Evolutionary conservation across 1,140 invertebrate genomes (phyloP).

Genomic region (Hyles vespertilio): DNA sequence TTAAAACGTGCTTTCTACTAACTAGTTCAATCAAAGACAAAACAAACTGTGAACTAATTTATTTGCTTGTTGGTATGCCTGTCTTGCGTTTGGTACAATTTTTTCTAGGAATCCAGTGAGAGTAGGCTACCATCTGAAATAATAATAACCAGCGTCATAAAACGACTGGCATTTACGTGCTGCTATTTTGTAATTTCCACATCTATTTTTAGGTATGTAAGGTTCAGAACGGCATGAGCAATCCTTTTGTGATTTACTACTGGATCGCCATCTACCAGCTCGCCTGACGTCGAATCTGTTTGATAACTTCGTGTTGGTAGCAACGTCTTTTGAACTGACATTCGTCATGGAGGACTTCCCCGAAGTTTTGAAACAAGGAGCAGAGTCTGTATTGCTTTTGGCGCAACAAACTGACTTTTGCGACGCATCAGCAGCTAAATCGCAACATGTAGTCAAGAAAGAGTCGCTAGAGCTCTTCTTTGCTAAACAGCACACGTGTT

Average conservation of each 20-base stretch:
- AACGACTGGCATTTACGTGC: background rate
- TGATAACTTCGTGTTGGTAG: conserved; percentile 26
- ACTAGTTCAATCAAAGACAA: too few species aligned
- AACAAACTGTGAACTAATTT: too few species aligned
- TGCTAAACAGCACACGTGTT: background rate
- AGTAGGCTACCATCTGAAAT: conserved; percentile 9
- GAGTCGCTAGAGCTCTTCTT: background rate
- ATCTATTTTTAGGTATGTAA: conserved; percentile 8
- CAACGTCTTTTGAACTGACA: conserved; percentile 17
- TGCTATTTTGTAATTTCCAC: conserved; percentile 1
- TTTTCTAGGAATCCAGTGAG: too few species aligned
- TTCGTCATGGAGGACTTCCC: background rate
- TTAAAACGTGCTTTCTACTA: too few species aligned
- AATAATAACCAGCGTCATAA: conserved; percentile 7
- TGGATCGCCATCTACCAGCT: conserved; percentile 5
- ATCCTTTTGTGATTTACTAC: conserved; percentile 5
- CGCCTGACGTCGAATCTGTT: conserved; percentile 37
- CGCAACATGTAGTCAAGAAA: background rate
- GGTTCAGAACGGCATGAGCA: conserved; percentile 30
- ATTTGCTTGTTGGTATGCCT: too few species aligned
- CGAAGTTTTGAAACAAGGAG: background rate
- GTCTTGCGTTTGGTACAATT: too few species aligned
- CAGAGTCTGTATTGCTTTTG: conserved; percentile 1
- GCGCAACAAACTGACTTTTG: conserved; percentile 4
- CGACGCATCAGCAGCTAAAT: background rate